Percentiles rank a stretch among this genome's conserved stretches.
phyloP scores from a whole-genome alignment of 2,888 invertebrate species.

The Litoditis marina region DNA sequence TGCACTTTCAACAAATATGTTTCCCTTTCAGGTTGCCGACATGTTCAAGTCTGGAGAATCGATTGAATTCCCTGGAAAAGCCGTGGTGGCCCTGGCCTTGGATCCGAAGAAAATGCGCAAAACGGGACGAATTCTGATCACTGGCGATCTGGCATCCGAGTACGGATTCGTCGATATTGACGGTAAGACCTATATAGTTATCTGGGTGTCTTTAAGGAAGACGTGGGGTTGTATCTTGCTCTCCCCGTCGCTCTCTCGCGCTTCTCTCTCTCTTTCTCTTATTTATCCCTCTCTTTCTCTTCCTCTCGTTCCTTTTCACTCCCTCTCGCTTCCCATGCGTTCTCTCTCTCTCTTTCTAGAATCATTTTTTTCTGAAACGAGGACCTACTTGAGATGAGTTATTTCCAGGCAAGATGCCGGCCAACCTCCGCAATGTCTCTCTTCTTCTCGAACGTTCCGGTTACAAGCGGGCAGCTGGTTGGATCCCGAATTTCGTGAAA shows the following conservation, averaged over 20 bases:
- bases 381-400: background rate
- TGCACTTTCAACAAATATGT: background rate
- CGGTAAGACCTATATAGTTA: too few relatives aligned
- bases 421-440: conserved; percentile 31
- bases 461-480: conserved; percentile 25
- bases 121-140: conserved; percentile 61
- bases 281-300: too few relatives aligned
- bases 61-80: conserved; percentile 56
- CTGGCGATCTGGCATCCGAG: conserved; percentile 62
- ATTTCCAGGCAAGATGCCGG: conserved; percentile 26
- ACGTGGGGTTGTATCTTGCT: too few relatives aligned
- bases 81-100: conserved; percentile 53
- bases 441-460: conserved; percentile 24
- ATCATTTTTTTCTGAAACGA: background rate
- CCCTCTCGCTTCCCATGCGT: too few relatives aligned
- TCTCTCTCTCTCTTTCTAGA: too few relatives aligned
- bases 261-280: too few relatives aligned
- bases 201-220: too few relatives aligned
- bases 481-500: conserved; percentile 32
- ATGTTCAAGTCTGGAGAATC: conserved; percentile 48
- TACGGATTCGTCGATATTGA: conserved; percentile 63
- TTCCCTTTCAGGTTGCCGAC: conserved; percentile 6
- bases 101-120: conserved; percentile 61
- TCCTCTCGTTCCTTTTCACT: too few relatives aligned
- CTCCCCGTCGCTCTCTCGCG: too few relatives aligned